A percentile compares a stretch with the other conserved stretches of the same genome.
Evolutionary conservation across 2,797 vertebrate genomes (phyloP).

Genomic region (Pitangus sulphuratus): DNA sequence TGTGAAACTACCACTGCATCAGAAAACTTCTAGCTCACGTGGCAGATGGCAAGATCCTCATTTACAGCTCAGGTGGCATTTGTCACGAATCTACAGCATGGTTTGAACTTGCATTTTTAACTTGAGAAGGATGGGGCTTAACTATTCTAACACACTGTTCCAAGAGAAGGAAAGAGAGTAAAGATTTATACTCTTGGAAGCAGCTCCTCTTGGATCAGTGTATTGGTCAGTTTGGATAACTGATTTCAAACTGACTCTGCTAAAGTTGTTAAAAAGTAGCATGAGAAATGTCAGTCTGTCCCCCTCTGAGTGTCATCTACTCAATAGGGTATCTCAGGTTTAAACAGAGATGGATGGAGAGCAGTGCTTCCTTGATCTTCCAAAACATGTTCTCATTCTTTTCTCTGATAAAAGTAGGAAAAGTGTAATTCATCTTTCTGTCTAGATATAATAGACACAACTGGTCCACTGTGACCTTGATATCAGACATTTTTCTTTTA

Average conservation of each 20-base stretch:
- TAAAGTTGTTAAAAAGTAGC: not conserved
- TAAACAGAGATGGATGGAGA: not conserved
- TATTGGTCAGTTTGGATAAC: not conserved
- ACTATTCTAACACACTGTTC: not conserved
- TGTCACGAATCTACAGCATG: not conserved
- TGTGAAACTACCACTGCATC: not conserved
- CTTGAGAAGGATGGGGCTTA: not conserved
- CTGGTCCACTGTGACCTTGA: conserved; percentile 30
- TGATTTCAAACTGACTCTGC: not conserved
- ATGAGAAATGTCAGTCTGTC: not conserved
- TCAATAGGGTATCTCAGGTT: not conserved
- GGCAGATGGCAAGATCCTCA: not conserved
- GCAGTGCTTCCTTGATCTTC: not conserved
- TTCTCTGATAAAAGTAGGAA: not conserved
- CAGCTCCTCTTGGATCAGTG: not conserved
- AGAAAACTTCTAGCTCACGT: accelerated
- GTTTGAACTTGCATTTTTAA: not conserved
- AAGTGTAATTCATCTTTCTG: conserved; percentile 21
- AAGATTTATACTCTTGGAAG: not conserved
- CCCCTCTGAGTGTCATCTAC: not conserved
- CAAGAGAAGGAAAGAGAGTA: not conserved
- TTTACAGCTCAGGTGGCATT: not conserved
- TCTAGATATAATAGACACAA: conserved; percentile 20
- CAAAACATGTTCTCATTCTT: not conserved
- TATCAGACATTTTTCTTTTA: conserved; percentile 36